Base-by-base conservation (phyloP, 2,888 invertebrate species). In the Bellardia bayeri region DNA sequence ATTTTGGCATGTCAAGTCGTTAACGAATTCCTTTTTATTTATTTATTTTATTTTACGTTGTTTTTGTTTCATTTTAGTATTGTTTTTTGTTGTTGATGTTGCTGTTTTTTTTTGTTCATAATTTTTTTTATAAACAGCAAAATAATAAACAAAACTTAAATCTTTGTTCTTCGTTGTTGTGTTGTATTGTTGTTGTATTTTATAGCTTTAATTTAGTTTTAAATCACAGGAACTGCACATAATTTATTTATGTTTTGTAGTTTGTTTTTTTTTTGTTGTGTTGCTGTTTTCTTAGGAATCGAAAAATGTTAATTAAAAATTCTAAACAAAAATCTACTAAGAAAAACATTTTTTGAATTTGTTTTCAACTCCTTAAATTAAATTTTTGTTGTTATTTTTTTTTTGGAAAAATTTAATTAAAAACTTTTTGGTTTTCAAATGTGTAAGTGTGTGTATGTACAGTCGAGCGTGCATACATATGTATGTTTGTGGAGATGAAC, bases 1-100 rank as follows among this genome's bases (percentile, higher is more conserved):
- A 93, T 93, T 93, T 93, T 90, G 92, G 93, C 93, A 92, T 93
- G 93, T 91, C 91, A 92, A 90, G 92, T 92, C 91, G 92, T 92
- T 92, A 92, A 92, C 91, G 91, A 91, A 91, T 92, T 92, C 91
- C 91, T 91, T 92, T 89, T 91, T 89, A 86, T 88, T 91, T 89
- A 86, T 88, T 83, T 88, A 66, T 68, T 88, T 72, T 58, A 69
- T 81, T 80, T 87, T 78, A 33, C 40, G 40, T 63, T 79, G 40
- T 63, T 79, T 40, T 80, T 64, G 49, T 85, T 82, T 66, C 51
- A 56, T 75, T 69, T 71, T 54, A 71, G 42, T 76, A 56, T 78
- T 74, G 45, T 69, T 68, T 51, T 81, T 45, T 68, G 51, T 79
- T 66, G n/a, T 64, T 74, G 69, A 1, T 68, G 51, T 79, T 66